Conservation (phyloP, 1,140 invertebrate genomes). For the Helicoverpa armigera region DNA sequence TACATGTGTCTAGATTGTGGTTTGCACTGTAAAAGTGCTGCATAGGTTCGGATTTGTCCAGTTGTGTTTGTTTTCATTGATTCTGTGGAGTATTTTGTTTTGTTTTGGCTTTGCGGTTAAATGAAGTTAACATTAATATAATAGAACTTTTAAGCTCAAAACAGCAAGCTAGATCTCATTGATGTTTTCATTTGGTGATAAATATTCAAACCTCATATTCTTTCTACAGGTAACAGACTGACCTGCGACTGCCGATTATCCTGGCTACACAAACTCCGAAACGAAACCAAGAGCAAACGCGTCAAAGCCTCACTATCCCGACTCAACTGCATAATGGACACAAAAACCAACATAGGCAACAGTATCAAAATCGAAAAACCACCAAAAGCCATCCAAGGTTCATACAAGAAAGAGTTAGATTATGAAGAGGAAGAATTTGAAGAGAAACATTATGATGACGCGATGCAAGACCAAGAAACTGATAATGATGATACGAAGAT, state of each 20-base stretch:
- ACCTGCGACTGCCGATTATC: conserved; percentile 92
- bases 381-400: conserved; percentile 56
- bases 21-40: not conserved
- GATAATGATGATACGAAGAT: conserved; percentile 67
- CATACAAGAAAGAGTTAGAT: conserved; percentile 65
- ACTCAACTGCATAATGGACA: conserved; percentile 89
- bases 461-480: conserved; percentile 77
- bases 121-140: not conserved
- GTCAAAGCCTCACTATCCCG: conserved; percentile 89
- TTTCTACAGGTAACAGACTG: conserved; percentile 90
- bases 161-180: too few species aligned
- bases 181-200: too few species aligned
- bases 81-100: not conserved
- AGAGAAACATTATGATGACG: conserved; percentile 73
- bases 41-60: not conserved
- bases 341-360: conserved; percentile 61
- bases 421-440: conserved; percentile 71
- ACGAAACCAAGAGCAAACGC: conserved; percentile 90
- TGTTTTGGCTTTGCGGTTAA: not conserved
- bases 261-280: conserved; percentile 91
- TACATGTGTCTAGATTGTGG: not conserved
- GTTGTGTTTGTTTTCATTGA: not conserved
- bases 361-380: conserved; percentile 59
- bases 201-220: conserved; percentile 40
- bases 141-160: not conserved